phyloP scores from a whole-genome alignment of 2,888 invertebrate species.

The Harmothoe impar region DNA sequence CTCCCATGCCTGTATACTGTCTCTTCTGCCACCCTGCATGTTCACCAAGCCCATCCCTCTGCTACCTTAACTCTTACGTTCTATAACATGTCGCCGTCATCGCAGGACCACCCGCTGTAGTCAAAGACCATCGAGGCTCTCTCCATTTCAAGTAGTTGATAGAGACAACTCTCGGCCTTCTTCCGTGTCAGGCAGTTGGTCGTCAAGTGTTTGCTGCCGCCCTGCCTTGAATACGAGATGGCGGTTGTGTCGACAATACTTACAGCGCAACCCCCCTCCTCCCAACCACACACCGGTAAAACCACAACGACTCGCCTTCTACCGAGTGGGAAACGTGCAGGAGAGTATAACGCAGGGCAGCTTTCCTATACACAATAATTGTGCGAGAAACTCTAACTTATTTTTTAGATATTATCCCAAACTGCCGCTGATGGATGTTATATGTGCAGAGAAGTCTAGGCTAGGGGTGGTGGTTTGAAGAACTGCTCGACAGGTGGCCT shows the following conservation, averaged over 20 bases:
- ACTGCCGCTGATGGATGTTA: too few species aligned
- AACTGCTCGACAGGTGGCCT: constrained; percentile 30
- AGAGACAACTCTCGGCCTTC: constrained; percentile 39
- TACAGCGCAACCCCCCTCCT: background rate
- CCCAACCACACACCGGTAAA: background rate
- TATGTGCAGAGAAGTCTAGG: background rate
- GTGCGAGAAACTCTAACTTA: constrained; percentile 48
- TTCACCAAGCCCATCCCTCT: background rate
- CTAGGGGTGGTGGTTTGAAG: background rate
- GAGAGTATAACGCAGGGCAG: background rate
- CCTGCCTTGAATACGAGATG: constrained; percentile 11
- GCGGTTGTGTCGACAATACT: background rate
- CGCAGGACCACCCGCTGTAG: background rate
- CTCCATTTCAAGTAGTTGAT: constrained; percentile 39
- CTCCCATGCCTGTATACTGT: background rate
- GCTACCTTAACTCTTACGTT: background rate
- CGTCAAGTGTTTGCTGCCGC: constrained; percentile 27
- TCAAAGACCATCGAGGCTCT: background rate
- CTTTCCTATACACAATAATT: background rate
- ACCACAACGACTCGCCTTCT: too few species aligned
- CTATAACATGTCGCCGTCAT: background rate
- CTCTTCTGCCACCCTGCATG: background rate
- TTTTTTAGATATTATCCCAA: too few species aligned
- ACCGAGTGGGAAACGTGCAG: background rate
- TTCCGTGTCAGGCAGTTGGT: too few species aligned